Evolutionary conservation across 2,113 vertebrate genomes (phyloP).

Genomic region (Cyprinodon tularosa): DNA sequence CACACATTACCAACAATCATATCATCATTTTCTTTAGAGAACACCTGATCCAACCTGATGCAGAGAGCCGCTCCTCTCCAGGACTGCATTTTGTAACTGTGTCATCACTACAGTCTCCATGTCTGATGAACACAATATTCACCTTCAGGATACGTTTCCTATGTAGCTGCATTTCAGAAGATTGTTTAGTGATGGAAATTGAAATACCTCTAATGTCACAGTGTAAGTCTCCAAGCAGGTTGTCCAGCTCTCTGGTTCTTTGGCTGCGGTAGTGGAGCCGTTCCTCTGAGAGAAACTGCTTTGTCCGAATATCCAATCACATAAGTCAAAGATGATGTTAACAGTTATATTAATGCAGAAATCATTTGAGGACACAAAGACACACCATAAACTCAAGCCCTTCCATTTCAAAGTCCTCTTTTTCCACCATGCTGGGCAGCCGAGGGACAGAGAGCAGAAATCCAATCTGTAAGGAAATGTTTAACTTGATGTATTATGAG

Average conservation of each 20-base stretch:
- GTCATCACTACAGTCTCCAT: conserved; percentile 92
- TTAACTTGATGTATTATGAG: neutral
- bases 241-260: conserved; percentile 91
- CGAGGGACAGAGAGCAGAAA: conserved; percentile 93
- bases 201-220: conserved; percentile 87
- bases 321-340: neutral
- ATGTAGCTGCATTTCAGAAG: neutral
- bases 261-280: conserved; percentile 92
- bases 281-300: conserved; percentile 90
- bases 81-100: conserved; percentile 86
- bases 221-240: conserved; percentile 90
- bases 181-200: conserved; percentile 4
- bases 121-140: conserved; percentile 74
- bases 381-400: conserved; percentile 93
- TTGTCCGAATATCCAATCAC: conserved; percentile 12
- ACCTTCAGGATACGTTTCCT: neutral
- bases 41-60: conserved; percentile 66
- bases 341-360: neutral
- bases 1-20: conserved; percentile 13
- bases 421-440: conserved; percentile 88
- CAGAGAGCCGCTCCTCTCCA: conserved; percentile 85
- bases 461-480: conserved; percentile 82
- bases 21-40: conserved; percentile 20
- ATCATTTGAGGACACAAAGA: neutral
- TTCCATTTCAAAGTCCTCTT: conserved; percentile 89